phyloP scores from a whole-genome alignment of 2,888 invertebrate species.

The Cephonodes hylas region DNA sequence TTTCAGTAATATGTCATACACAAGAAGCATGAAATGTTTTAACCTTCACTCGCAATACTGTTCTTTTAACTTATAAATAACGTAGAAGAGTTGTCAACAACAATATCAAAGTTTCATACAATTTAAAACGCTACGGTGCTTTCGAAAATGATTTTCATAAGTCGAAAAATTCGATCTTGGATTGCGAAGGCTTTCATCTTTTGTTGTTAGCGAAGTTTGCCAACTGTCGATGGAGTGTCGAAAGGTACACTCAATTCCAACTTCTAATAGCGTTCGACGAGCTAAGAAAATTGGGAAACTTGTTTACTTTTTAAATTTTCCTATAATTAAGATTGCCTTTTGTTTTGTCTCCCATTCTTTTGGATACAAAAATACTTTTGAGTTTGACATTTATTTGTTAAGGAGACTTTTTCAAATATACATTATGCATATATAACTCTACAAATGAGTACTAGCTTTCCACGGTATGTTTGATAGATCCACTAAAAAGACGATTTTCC shows the following conservation, averaged over 20 bases:
- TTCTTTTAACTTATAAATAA: neutral
- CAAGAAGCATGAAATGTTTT: too few relatives aligned
- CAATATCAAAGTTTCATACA: conserved; percentile 15
- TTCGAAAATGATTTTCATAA: conserved; percentile 42
- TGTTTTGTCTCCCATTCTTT: neutral
- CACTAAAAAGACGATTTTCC: too few relatives aligned
- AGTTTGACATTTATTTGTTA: neutral
- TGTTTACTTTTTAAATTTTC: neutral
- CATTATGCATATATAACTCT: too few relatives aligned
- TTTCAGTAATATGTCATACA: too few relatives aligned
- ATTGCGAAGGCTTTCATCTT: conserved; percentile 40
- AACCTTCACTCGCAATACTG: neutral
- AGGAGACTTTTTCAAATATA: neutral
- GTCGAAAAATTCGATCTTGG: conserved; percentile 39
- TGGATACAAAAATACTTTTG: neutral
- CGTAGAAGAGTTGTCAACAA: neutral
- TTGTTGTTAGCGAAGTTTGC: conserved; percentile 36
- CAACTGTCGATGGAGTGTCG: conserved; percentile 14
- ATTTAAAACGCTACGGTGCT: neutral
- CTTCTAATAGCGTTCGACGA: neutral
- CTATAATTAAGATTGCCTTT: neutral
- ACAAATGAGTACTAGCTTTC: too few relatives aligned
- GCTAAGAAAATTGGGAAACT: neutral
- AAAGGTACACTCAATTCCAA: neutral
- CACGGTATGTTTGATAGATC: too few relatives aligned